Evolutionary conservation across 1,140 invertebrate species (phyloP), one percentile per base, ranked within the genome.

Genomic region (Elymnias hypermnestra): DNA sequence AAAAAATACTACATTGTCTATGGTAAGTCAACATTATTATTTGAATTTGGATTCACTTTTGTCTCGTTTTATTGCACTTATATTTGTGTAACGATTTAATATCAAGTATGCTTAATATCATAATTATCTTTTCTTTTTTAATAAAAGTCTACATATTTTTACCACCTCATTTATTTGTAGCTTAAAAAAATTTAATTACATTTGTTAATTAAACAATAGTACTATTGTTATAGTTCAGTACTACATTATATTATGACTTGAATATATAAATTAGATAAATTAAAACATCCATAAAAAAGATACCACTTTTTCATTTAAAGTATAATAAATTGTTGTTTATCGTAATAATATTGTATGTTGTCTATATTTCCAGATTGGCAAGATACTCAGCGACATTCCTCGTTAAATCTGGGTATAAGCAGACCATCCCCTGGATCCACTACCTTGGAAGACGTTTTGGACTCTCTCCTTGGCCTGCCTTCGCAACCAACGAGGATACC

Each of bases 371-470:
- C 77, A 84, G 81, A 84, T 67, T 84, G 78, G 78, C 78, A 83
- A 72, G 81, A 84, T 29, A 71, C 73, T 31, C 81, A 82, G 43
- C 70, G 71, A 36, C 33, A 36, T 36, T 36, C 33, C 2, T 76
- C 83, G n/a, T 50, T 87, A 52, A 86, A 81, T 57, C 61, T 84
- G 52, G 82, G 78, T 39, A 63, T 77, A 53, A 72, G 71, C 17
- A 64, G 76, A 38, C 88, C 89, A 14, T 94, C 93, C 59, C 92
- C 93, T 35, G 91, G 91, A 60, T 94, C 93, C 47, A 94, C 95
- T 33, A 96, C 94, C 29, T 89, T 97, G 73, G 95, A 97, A 88
- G 96, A 98, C 88, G 95, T 97, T 40, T 88, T 97, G 74, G 95
- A 97, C 83, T 95, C 94, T 42, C 90, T 97, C 55, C 89, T 97